Base-by-base conservation (phyloP, 2,888 invertebrate species). In the Nasonia oneida region DNA sequence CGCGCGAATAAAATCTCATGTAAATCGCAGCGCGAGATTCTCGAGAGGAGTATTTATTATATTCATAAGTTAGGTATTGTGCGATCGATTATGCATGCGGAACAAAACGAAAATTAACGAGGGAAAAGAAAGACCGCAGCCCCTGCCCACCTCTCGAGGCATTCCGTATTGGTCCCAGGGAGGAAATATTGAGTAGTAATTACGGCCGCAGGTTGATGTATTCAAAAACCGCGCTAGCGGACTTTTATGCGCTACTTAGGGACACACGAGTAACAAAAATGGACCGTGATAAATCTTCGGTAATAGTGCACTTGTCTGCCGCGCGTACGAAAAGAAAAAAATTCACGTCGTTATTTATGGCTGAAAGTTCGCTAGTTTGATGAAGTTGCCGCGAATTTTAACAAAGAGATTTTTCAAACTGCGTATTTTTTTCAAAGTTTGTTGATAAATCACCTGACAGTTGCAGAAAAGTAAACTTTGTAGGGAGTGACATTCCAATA, bases 71-170 rank as follows among this genome's bases (percentile, higher is more conserved):
- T 77, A 70, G 15, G 15, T 5, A 5, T 74, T 37, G 29, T 18
- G 37, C 18, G 67, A 71, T 53, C 53, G 75, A 83, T 83, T 83
- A 83, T 83, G 82, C 70, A 83, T 77, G 53, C 76, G 37, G 70
- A 37, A 70, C 76, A 53, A 83, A 83, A 76, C 29, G 70, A 83
- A 53, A 83, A 70, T 61, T 70, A 70, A 70, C 39, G 4, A 70
- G 14, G 83, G 70, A 37, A 53, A 8, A 53, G 47, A 71, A 42
- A 57, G 47, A 77, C 73, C 73, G 23, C 73, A 8, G 71, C 71
- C 18, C 37, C 73, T 1, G 1, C 73, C 39, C 23, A 67, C 33
- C 33, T n/a, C 29, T 67, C n/a, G 67, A 67, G 67, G 29, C 15
- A 67, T n/a, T 67, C 67, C 3, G 33, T 33, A 67, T 67, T n/a